Evolutionary conservation across 2,888 invertebrate species (phyloP).

Genomic region (Cepaea hortensis): DNA sequence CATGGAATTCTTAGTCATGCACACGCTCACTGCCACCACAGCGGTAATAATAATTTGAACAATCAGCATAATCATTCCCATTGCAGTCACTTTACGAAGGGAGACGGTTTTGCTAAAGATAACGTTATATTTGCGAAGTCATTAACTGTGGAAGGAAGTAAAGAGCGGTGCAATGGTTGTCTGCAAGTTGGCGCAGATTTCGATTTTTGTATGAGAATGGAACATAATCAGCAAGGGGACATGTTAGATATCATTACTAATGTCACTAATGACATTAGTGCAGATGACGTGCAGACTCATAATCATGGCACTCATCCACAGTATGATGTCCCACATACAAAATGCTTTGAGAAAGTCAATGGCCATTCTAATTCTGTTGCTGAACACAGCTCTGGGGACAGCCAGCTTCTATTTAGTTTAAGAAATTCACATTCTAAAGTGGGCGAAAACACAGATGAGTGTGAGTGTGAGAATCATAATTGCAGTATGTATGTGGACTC

Average conservation of each 20-base stretch:
- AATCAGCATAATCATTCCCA: background rate
- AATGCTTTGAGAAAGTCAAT: constrained; percentile 17
- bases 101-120: no score
- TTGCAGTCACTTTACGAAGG: background rate
- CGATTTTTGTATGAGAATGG: background rate
- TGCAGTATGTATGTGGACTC: background rate
- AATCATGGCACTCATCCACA: background rate
- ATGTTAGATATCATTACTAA: background rate
- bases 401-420: background rate
- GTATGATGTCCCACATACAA: background rate
- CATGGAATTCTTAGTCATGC: no score
- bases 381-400: constrained; percentile 21
- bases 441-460: background rate
- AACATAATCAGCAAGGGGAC: background rate
- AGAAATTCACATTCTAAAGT: background rate
- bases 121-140: background rate
- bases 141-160: background rate
- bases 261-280: no score
- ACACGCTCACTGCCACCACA: no score
- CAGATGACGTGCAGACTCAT: background rate
- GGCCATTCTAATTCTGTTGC: constrained; percentile 9
- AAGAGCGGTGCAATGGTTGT: constrained; percentile 12
- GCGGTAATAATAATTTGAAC: no score
- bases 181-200: background rate
- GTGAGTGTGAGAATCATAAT: background rate